Evolutionary conservation across 37 sponge, comb jelly and placozoan genomes (phyloP), one percentile per base, ranked within the genome.

Genomic region (Hexactinellida sp.): DNA sequence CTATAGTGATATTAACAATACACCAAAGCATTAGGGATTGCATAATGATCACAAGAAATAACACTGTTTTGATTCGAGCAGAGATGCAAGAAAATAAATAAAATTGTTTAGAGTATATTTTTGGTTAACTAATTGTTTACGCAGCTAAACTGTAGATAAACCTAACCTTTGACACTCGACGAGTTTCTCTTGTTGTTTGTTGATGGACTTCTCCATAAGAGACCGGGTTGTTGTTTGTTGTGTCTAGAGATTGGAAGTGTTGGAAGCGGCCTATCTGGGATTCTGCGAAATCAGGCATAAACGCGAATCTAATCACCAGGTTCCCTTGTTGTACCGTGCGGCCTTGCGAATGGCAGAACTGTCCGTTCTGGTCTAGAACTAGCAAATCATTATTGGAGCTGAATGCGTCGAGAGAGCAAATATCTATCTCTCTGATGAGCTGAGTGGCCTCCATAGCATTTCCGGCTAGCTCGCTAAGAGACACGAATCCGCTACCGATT

Each of bases 341-440:
- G 13, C 76, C 76, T 63, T 63, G 76, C 34, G 76, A 63, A 23
- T 63, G 76, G 13, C 76, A 63, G 34, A 63, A 63, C 30, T 63
- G 76, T 10, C 76, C 76, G 34, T 63, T 63, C 34, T 63, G 76
- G 76, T 63, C 76, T 63, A 63, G 76, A 10, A 63, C 76, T 63
- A 63, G 76, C 25, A 63, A 3, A 63, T 63, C 76, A n/a, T 63
- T 63, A n/a, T 63, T 63, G 25, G 76, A 63, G 76, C 34, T 63
- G 34, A 63, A 63, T 32, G 13, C 76, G 34, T 63, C 76, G 34
- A 63, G 76, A 63, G 76, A 63, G 5, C 19, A 25, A 21, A 63
- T 32, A 21, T 63, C 76, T 1, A 63, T 32, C 34, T 63, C 76
- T 63, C 13, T 63, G 34, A 63, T 63, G 19, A 63, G 3, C 76